phyloP scores from a whole-genome alignment of 2,113 vertebrate species.

The Tachysurus vachellii region DNA sequence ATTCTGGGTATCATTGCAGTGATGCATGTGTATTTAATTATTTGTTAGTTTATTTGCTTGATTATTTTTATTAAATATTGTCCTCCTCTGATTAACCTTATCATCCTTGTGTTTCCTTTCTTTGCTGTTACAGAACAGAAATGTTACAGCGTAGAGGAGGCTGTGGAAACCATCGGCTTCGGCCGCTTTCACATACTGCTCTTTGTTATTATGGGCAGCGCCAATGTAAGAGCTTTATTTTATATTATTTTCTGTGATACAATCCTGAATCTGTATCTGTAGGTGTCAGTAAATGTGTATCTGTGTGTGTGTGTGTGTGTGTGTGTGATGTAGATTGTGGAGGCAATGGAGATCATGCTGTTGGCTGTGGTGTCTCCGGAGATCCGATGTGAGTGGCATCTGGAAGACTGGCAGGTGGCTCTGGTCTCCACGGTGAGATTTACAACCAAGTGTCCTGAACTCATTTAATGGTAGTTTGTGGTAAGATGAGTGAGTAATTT shows the following conservation, averaged over 20 bases:
- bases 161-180: conserved; percentile 89
- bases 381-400: conserved; percentile 89
- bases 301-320: background rate
- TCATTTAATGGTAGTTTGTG: background rate
- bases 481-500: background rate
- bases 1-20: background rate
- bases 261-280: background rate
- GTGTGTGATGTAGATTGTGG: conserved; percentile 76
- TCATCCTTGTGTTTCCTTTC: background rate
- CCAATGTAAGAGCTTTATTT: conserved; percentile 74
- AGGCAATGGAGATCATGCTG: conserved; percentile 98
- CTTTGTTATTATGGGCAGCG: conserved; percentile 91
- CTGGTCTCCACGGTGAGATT: conserved; percentile 91
- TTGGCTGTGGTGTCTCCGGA: conserved; percentile 89
- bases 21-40: background rate
- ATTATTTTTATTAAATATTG: too few species aligned
- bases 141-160: conserved; percentile 87
- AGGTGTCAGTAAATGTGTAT: background rate
- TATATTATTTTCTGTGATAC: background rate
- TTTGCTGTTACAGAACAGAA: conserved; percentile 65
- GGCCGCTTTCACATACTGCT: conserved; percentile 88
- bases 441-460: conserved; percentile 3
- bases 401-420: conserved; percentile 92
- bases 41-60: too few species aligned
- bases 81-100: background rate